These are phyloP conservation scores for Melanitta fusca DNA, from an alignment of 2,797 vertebrate genomes.

Conservation along the genomic window DNA sequence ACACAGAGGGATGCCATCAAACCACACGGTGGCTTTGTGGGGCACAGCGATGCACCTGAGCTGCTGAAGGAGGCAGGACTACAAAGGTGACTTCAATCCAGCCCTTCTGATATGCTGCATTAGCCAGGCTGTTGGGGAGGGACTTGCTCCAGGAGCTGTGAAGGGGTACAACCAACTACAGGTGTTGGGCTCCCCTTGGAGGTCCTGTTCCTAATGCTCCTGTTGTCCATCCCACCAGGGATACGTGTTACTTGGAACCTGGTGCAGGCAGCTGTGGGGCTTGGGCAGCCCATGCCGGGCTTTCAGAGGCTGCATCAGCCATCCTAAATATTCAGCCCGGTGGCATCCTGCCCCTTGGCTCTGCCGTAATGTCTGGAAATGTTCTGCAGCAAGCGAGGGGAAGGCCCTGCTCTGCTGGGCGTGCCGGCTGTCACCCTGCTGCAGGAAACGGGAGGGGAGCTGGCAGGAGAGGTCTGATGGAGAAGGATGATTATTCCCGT, in stretches of 20 bases:
- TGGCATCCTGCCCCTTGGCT: not conserved
- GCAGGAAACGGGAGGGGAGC: not conserved
- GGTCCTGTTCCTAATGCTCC: not conserved
- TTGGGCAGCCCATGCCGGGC: not conserved
- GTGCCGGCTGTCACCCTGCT: not conserved
- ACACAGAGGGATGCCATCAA: not conserved
- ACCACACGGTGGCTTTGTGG: not conserved
- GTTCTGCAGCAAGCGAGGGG: not conserved
- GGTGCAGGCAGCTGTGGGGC: not conserved
- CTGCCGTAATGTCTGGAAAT: not conserved
- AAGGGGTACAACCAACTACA: not conserved
- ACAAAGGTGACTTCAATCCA: not conserved
- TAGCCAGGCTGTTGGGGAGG: not conserved
- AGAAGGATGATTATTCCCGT: not conserved
- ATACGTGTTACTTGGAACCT: not conserved
- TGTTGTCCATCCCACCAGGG: not conserved
- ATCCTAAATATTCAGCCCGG: not conserved
- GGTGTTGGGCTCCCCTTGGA: not conserved
- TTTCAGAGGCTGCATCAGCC: not conserved
- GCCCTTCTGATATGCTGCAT: fast-evolving
- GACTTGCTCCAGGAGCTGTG: not conserved
- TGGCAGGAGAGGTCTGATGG: not conserved
- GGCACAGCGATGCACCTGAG: not conserved
- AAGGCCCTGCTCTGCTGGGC: not conserved
- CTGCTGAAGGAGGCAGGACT: not conserved